These are phyloP conservation scores for Centropristis striata DNA, from an alignment of 2,113 vertebrate species.

Conservation along the genomic window DNA sequence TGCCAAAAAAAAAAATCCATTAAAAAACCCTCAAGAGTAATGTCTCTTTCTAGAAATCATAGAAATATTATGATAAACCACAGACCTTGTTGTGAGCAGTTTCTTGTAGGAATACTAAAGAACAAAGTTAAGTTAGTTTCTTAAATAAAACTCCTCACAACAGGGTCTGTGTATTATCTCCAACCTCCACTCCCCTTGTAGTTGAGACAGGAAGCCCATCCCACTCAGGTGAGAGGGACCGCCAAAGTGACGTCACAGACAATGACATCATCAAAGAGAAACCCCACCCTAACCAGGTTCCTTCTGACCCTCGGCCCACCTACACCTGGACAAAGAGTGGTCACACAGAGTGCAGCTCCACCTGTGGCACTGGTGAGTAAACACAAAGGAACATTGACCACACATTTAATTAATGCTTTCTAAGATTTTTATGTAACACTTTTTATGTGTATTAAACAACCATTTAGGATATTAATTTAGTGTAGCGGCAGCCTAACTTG, in stretches of 20 bases:
- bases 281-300: constrained; percentile 59
- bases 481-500: not conserved
- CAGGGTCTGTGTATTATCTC: not conserved
- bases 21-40: too few species aligned
- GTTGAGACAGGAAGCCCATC: constrained; percentile 44
- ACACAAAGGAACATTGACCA: not conserved
- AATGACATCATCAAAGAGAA: constrained; percentile 63
- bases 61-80: too few species aligned
- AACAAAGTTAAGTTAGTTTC: too few species aligned
- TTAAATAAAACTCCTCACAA: too few species aligned
- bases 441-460: not conserved
- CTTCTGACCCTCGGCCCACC: constrained; percentile 27
- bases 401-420: not conserved
- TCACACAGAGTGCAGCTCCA: constrained; percentile 72
- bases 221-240: constrained; percentile 34
- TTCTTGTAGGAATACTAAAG: too few species aligned
- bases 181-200: constrained; percentile 1
- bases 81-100: too few species aligned
- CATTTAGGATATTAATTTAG: not conserved
- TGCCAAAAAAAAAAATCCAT: too few species aligned
- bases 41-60: too few species aligned
- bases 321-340: constrained; percentile 73
- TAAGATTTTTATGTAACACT: not conserved
- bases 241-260: constrained; percentile 15
- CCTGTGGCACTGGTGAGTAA: constrained; percentile 79